phyloP scores from a whole-genome alignment of 2,888 invertebrate genomes.

The Branchipolynoe longqiensis region DNA sequence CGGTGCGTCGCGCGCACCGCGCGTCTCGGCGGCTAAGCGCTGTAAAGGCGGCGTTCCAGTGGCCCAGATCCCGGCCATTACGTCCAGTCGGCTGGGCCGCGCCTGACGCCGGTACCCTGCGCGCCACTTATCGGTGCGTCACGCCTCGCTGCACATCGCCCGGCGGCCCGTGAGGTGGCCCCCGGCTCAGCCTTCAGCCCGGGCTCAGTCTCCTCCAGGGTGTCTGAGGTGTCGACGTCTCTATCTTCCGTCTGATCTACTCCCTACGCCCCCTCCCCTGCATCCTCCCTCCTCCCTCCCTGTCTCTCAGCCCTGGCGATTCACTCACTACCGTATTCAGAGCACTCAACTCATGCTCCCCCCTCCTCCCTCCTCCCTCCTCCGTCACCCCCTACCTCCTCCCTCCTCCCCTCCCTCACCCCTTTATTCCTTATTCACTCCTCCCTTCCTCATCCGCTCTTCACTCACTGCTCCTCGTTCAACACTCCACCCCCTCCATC shows the following conservation, averaged over 20 bases:
- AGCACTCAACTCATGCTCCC: too few species aligned
- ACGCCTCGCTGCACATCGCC: conserved; percentile 31
- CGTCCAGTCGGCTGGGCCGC: neutral
- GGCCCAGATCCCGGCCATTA: conserved; percentile 52
- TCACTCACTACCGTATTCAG: too few species aligned
- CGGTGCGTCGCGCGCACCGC: neutral
- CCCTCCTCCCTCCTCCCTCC: neutral
- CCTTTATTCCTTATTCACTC: neutral
- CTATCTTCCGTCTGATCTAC: neutral
- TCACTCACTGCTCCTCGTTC: neutral
- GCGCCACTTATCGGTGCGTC: conserved; percentile 42
- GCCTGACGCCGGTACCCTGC: too few species aligned
- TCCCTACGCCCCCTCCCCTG: neutral
- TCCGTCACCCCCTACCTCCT: neutral
- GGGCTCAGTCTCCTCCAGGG: neutral
- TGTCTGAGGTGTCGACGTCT: neutral
- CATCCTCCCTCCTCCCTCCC: neutral
- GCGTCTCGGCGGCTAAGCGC: neutral
- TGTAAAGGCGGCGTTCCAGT: conserved; percentile 50
- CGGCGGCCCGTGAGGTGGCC: neutral
- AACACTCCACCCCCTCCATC: neutral
- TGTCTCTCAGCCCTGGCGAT: too few species aligned
- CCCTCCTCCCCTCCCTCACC: neutral
- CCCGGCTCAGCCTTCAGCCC: conserved; percentile 26
- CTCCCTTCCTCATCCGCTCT: neutral